Percentiles rank a stretch among this genome's conserved stretches.
Conservation (phyloP, 2,113 vertebrate species). For the Aspiorhynchus laticeps region DNA sequence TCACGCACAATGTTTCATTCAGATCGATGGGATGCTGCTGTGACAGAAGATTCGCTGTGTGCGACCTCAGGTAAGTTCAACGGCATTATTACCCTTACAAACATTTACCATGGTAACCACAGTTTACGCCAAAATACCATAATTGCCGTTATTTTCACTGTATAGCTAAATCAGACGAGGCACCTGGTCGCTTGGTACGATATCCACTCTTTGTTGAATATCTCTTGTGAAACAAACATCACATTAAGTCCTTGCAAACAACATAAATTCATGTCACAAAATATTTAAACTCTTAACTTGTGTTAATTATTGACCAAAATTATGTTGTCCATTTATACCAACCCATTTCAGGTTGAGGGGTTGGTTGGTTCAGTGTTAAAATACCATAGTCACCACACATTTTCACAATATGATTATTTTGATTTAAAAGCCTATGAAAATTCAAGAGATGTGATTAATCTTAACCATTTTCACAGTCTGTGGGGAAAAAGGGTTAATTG, state of each 20-base stretch:
- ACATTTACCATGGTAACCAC: conserved; percentile 6
- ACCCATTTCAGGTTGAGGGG: not conserved
- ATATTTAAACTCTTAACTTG: not conserved
- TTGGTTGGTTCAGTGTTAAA: no score
- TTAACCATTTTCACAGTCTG: no score
- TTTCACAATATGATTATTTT: no score
- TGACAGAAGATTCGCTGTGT: not conserved
- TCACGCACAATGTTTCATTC: conserved; percentile 29
- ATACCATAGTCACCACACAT: no score
- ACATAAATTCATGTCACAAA: not conserved
- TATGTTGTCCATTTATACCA: not conserved
- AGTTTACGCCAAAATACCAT: not conserved
- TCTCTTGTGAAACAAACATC: not conserved
- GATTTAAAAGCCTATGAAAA: no score
- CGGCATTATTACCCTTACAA: not conserved
- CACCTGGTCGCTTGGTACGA: not conserved
- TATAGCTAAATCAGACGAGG: not conserved
- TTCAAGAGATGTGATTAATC: no score
- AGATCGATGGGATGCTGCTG: conserved; percentile 24
- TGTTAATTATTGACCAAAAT: not conserved
- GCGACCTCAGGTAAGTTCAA: conserved; percentile 21
- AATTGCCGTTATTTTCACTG: not conserved
- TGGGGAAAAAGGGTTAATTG: no score
- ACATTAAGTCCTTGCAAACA: not conserved
- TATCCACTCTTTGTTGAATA: not conserved